Evolutionary conservation across 37 sponge, comb jelly and placozoan genomes (phyloP).

Genomic region (Hexactinellida sp.): DNA sequence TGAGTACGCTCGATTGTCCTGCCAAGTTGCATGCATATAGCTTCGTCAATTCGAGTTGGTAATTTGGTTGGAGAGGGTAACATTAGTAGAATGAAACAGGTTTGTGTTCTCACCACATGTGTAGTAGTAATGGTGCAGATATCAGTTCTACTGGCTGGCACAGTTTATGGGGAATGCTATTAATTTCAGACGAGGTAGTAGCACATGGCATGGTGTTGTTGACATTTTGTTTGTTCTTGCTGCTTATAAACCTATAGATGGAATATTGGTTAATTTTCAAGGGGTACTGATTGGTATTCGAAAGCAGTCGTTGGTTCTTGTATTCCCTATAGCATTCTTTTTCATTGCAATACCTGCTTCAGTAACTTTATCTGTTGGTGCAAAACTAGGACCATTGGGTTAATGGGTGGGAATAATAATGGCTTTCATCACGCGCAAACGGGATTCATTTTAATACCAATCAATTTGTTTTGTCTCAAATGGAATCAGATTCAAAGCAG

Average conservation of each 20-base stretch:
- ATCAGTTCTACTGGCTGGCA: background rate
- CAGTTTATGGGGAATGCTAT: background rate
- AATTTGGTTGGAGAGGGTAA: slow-evolving; percentile 20
- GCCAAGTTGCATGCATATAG: background rate
- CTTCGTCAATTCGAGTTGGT: slow-evolving; percentile 16
- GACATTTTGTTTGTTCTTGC: background rate
- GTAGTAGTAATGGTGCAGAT: background rate
- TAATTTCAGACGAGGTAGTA: background rate
- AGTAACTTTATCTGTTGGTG: background rate
- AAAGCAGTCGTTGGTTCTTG: background rate
- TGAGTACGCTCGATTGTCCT: background rate
- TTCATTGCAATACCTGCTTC: background rate
- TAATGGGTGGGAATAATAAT: background rate
- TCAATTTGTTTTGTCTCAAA: no score
- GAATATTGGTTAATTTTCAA: background rate
- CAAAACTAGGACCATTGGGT: background rate
- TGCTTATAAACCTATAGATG: background rate
- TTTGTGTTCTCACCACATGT: background rate
- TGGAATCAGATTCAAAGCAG: no score
- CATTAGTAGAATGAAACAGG: background rate
- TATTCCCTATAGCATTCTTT: background rate
- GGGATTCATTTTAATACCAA: no score
- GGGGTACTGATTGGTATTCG: background rate
- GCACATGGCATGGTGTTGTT: background rate
- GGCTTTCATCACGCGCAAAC: background rate